Conservation (phyloP, 1,140 invertebrate species). For the Ericerus pela region DNA sequence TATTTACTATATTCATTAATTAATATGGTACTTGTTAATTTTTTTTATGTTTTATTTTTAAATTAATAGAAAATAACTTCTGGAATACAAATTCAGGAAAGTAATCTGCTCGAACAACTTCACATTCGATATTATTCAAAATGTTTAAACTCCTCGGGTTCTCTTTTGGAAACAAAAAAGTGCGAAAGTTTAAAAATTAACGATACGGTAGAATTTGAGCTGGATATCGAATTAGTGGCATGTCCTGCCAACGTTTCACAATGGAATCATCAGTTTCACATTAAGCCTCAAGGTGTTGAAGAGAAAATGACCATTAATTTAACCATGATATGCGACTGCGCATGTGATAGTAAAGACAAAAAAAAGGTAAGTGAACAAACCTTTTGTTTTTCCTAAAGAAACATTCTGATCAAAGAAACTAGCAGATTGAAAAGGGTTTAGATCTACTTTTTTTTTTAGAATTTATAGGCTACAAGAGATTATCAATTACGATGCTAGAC, state of each 20-base stretch:
- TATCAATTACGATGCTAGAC: no score
- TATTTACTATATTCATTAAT: no score
- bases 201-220: constrained; percentile 29
- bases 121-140: constrained; percentile 77
- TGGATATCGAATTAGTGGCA: constrained; percentile 51
- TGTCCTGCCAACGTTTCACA: constrained; percentile 58
- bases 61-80: constrained; percentile 82
- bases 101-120: constrained; percentile 53
- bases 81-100: constrained; percentile 81
- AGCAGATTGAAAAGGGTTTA: no score
- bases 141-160: constrained; percentile 48
- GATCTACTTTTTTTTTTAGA: no score
- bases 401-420: background rate
- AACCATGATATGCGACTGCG: constrained; percentile 19
- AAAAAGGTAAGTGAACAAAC: no score
- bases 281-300: constrained; percentile 84
- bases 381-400: background rate
- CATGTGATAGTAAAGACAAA: no score
- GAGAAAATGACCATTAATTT: constrained; percentile 71
- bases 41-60: constrained; percentile 1
- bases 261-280: constrained; percentile 66
- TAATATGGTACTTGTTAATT: no score
- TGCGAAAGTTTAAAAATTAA: constrained; percentile 61
- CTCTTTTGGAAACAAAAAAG: constrained; percentile 53
- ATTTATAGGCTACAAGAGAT: no score